Evolutionary conservation across 2,113 vertebrate species (phyloP), one percentile per base, ranked within the genome.

Genomic region (Oryzias celebensis): DNA sequence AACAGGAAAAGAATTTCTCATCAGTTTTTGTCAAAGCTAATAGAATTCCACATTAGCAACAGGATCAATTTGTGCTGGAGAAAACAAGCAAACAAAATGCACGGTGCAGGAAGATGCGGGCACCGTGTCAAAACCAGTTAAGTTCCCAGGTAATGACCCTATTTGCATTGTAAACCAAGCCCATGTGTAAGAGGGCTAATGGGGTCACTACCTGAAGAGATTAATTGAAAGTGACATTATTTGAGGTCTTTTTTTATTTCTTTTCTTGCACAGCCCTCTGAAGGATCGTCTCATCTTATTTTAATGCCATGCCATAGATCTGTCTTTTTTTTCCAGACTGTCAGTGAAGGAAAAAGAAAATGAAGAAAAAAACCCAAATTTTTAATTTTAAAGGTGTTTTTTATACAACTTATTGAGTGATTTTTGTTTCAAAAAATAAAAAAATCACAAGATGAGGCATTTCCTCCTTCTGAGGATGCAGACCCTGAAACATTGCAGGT

Each of bases 211-310:
- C 93, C 93, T 91, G 92, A 94, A 89, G 91, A 92, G 90, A 93
- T 92, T 95, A 94, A 96, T 96, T 94, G 93, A 94, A 94, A 94
- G 91, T 93, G 95, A 95, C 95, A 94, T 92, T 88, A 93, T 89
- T 93, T 94, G 92, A 95, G 95, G 94, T 93, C 73, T 44, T 61
- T 66, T 63, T 65, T 52, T 46, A 60, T 43, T 36, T 1, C 22
- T 20, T 36, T 43, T n/a, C 92, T 87, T 90, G 89, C 92, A 93
- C 92, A 93, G 90, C 91, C 89, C 89, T 92, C 92, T 93, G 92
- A 95, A 94, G 94, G 91, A 94, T 93, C 89, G 77, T 84, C 92
- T 94, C 92, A 89, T 92, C 94, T 94, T 94, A 94, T 94, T 94
- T 94, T 95, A 94, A 94, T 93, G 93, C 92, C 90, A 90, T 88